Base-by-base conservation (phyloP, 2,113 vertebrate genomes). In the Clinocottus analis region DNA sequence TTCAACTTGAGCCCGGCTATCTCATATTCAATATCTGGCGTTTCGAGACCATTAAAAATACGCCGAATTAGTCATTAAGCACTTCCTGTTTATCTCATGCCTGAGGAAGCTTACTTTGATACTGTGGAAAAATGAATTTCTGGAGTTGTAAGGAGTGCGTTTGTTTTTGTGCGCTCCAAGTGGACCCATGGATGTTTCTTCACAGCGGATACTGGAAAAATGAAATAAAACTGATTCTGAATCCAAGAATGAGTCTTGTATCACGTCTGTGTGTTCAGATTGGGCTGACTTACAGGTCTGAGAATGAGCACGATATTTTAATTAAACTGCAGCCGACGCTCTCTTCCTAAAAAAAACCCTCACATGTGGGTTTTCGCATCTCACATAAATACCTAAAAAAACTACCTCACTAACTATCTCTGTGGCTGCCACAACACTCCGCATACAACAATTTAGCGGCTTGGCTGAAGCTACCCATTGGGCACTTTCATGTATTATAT, bases 401-500 rank as follows among this genome's bases (percentile, higher is more conserved):
- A 6, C 43, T 45, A 45, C 14, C 5, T 51, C 53, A 68, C 5
- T 5, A 2, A 35, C 33, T 45, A 60, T 27, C 59, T 67, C 37
- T 62, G 3, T 58, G 33, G n/a, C 41, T 68, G 56, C 62, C 9
- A 27, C 68, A 77, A 43, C 49, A 75, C 27, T 75, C 60, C 27
- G 33, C 31, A 67, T 41, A 61, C 4, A 29, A 19, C 21, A 75
- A 81, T 67, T 84, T 70, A 72, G 55, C 39, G 35, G 64, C 39
- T 70, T 61, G 41, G 59, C 51, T 83, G n/a, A 75, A 75, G 45
- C 59, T 60, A 41, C 43, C 27, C 45, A 60, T 12, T 35, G 60
- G 51, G 47, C 39, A 37, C 51, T 72, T 47, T 69, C 47, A 73
- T 82, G 35, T 80, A 19, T 49, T 69, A 66, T 59, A 70, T 27